Base-by-base conservation (phyloP, 2,888 invertebrate genomes). In the Cinara cedri region DNA sequence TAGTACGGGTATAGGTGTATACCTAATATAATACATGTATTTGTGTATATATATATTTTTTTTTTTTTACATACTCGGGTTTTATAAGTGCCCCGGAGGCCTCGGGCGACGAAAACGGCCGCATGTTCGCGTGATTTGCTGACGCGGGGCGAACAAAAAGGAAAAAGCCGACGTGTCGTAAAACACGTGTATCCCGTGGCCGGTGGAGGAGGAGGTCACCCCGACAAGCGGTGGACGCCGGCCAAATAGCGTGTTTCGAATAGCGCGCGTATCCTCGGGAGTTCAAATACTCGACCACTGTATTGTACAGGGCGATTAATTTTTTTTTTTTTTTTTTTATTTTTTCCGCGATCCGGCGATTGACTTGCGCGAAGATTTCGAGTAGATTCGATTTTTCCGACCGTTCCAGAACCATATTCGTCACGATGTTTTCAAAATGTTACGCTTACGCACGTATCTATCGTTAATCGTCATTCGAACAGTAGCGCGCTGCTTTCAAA, bases 101-200 rank as follows among this genome's bases (percentile, higher is more conserved):
- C 44, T 11, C 16, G 44, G 72, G 57, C 72, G 24, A 60, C n/a
- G 46, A 72, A 60, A 72, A 44, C 57, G n/a, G 46, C 46, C 72
- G 57, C 26, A 13, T 21, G 57, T 26, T 72, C 24, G 72, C 55
- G 55, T 55, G 71, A 44, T 57, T 16, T 44, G 16, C 42, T 6
- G 71, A 55, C 44, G 70, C 71, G 16, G 68, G 34, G 1, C 4
- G 2, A n/a, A 16, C 16, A 21, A 34, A 44, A 71, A 71, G 44
- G 44, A 6, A 72, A 60, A 72, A 72, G 57, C 57, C 72, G 72
- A 24, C 26, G 57, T 16, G 46, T 72, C 57, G 46, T 72, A 72
- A 46, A 60, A 26, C 44, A 72, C 24, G 57, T 46, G 46, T 26
- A 6, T 34, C 34, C 34, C 3, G n/a, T n/a, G 34, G 34, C 13